phyloP scores from a whole-genome alignment of 2,888 invertebrate genomes.

The Cheilosia urbana region DNA sequence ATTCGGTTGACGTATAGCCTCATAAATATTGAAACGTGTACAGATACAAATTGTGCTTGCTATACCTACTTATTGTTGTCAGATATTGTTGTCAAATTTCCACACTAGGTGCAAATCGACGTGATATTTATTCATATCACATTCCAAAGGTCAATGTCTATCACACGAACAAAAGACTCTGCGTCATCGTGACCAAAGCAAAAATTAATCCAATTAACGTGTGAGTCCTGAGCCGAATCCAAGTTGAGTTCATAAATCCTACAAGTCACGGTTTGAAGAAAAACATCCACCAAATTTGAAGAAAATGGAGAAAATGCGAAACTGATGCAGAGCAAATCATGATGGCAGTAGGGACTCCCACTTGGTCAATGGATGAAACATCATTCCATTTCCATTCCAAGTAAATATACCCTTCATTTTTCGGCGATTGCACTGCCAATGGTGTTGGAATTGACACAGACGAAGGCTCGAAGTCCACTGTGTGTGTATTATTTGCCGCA shows the following conservation, averaged over 20 bases:
- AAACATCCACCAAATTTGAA: slow-evolving; percentile 35
- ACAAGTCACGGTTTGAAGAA: slow-evolving; percentile 42
- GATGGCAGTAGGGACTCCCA: slow-evolving; percentile 17
- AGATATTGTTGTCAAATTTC: too few relatives aligned
- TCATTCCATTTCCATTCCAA: slow-evolving; percentile 6
- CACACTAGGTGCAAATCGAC: not conserved
- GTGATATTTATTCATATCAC: not conserved
- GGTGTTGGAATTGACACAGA: slow-evolving; percentile 19
- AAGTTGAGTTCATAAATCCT: slow-evolving; percentile 56
- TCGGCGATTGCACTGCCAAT: slow-evolving; percentile 46
- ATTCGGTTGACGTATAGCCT: too few relatives aligned
- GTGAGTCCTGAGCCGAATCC: slow-evolving; percentile 42
- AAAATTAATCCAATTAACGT: slow-evolving; percentile 50
- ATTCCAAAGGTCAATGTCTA: not conserved
- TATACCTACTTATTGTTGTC: too few relatives aligned
- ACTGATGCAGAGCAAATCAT: not conserved
- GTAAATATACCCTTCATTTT: slow-evolving; percentile 54
- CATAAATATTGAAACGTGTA: too few relatives aligned
- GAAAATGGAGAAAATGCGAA: slow-evolving; percentile 12
- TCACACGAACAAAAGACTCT: slow-evolving; percentile 8
- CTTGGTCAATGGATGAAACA: slow-evolving; percentile 28
- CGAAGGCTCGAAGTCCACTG: slow-evolving; percentile 37
- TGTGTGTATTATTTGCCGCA: slow-evolving; percentile 52
- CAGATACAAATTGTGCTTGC: too few relatives aligned
- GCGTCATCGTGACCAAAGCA: not conserved